phyloP scores from a whole-genome alignment of 37 sponge, comb jelly and placozoan genomes.

The Petrosia ficiformis region DNA sequence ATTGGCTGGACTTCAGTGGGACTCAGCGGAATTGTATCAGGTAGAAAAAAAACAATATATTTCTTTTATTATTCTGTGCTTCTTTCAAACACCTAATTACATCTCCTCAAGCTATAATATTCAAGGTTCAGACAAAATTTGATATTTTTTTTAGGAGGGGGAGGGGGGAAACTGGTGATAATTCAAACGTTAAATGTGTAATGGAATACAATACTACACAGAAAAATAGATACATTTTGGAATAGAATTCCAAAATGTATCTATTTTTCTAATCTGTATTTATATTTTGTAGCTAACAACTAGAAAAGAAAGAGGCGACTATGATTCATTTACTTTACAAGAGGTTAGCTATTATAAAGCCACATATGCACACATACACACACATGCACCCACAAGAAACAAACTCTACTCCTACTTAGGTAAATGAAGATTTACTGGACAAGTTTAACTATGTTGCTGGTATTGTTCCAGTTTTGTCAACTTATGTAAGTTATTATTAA shows the following conservation, averaged over 20 bases:
- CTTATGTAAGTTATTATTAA: background rate
- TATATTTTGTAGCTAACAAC: constrained; percentile 36
- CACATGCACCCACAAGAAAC: background rate
- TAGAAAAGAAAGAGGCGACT: constrained; percentile 46
- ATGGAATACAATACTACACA: no score
- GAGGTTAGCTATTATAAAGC: constrained; percentile 20
- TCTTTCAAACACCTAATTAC: no score
- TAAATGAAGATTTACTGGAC: constrained; percentile 54
- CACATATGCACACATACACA: background rate
- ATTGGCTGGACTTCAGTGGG: constrained; percentile 62
- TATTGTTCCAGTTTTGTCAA: constrained; percentile 56
- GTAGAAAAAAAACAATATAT: no score
- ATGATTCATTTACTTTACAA: constrained; percentile 78
- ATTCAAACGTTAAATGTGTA: no score
- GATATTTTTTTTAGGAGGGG: background rate
- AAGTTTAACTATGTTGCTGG: constrained; percentile 75
- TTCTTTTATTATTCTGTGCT: no score
- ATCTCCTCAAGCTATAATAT: no score
- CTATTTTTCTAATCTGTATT: no score
- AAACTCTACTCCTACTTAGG: constrained; percentile 22
- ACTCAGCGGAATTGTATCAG: constrained; percentile 49
- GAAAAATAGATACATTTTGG: no score
- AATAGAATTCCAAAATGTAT: no score
- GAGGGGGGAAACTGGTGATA: background rate
- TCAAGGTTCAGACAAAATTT: background rate